phyloP scores from a whole-genome alignment of 53 echinoderm and acorn worm genomes.

The Echinometra lucunter region DNA sequence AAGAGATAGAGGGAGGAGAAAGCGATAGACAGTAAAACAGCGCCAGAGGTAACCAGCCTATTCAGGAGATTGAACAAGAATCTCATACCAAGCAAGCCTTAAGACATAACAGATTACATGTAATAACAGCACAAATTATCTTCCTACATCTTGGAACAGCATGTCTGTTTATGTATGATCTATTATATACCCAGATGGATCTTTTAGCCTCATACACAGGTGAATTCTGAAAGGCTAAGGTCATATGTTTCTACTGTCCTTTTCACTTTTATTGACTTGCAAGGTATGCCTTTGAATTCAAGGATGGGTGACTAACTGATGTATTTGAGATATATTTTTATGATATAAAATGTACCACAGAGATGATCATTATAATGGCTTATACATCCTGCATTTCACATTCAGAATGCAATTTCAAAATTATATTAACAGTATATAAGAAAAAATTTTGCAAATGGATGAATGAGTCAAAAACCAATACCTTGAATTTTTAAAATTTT shows the following conservation, averaged over 20 bases:
- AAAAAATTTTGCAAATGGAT: background rate
- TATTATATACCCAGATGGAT: background rate
- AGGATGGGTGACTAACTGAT: background rate
- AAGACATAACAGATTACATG: constrained; percentile 34
- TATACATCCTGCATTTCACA: no score
- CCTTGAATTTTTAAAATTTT: no score
- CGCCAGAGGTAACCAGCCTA: constrained; percentile 25
- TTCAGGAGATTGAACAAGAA: background rate
- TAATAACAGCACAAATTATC: constrained; percentile 34
- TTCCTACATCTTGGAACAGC: background rate
- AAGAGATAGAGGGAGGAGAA: background rate
- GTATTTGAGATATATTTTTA: background rate
- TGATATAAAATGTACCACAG: background rate
- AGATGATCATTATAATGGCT: background rate
- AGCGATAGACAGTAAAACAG: background rate
- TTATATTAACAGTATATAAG: no score
- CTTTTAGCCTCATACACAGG: background rate
- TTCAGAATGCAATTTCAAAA: no score
- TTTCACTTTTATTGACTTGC: background rate
- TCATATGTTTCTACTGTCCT: background rate
- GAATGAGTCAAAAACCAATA: background rate
- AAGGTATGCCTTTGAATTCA: background rate
- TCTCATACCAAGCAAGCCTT: background rate
- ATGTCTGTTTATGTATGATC: constrained; percentile 32
- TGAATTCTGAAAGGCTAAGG: background rate